Percentiles rank a stretch among this genome's conserved stretches.
Conservation (phyloP, 2,797 vertebrate genomes). For the Bovichtus diacanthus region DNA sequence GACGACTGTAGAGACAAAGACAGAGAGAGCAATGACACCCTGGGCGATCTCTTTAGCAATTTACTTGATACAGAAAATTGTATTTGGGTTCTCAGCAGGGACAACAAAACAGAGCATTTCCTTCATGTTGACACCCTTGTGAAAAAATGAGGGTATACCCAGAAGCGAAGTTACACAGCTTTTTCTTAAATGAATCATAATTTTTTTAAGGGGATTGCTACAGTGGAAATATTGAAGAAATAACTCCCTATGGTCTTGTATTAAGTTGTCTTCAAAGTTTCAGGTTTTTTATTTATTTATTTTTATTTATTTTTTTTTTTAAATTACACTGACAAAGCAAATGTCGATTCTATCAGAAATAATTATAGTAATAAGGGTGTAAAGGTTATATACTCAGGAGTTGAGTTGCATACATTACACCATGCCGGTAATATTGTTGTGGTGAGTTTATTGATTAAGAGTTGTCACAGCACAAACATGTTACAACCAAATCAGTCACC, state of each 20-base stretch:
- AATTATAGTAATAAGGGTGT: background rate
- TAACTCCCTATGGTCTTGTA: background rate
- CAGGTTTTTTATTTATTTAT: no score
- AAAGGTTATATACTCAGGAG: no score
- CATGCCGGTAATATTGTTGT: no score
- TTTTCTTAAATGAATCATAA: background rate
- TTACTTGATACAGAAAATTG: conserved; percentile 38
- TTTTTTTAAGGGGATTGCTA: background rate
- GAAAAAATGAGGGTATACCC: background rate
- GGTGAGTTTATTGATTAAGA: no score
- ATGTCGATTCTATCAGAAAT: background rate
- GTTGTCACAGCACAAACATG: no score
- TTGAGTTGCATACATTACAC: no score
- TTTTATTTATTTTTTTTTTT: no score
- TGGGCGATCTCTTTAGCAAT: conserved; percentile 33
- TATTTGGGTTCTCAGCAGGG: conserved; percentile 2
- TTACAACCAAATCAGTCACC: no score
- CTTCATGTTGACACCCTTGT: background rate
- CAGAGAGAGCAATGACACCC: conserved; percentile 36
- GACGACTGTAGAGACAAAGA: conserved; percentile 24
- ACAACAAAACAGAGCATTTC: background rate
- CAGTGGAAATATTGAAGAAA: background rate
- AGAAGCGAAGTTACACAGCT: conserved; percentile 4
- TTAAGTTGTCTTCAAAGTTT: background rate
- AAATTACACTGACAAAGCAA: background rate